Base-by-base conservation (phyloP, 2,888 invertebrate species). In the Chelonus formosanus region DNA sequence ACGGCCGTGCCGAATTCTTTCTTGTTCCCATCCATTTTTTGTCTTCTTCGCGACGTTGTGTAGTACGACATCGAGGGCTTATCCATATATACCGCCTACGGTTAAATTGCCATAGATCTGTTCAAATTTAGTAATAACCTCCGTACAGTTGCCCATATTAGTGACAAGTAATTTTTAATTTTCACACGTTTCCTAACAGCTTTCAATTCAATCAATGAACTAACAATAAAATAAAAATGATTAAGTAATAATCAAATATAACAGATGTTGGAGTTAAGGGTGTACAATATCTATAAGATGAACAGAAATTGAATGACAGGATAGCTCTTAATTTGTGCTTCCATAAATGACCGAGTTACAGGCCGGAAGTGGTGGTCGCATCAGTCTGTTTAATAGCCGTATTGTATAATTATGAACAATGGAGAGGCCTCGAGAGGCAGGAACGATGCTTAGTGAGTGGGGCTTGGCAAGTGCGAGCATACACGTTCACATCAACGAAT, bases 311-410 rank as follows among this genome's bases (percentile, higher is more conserved):
- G 20, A 10, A 65, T 65, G 56, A 54, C 55, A 66, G 63, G 65
- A 34, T 32, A 34, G 69, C 68, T 40, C 72, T 40, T 40, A 40
- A 73, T 69, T 69, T 71, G 72, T 34, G 77, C 74, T 79, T 80
- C 78, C 79, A 78, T 81, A 81, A 81, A 80, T 80, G 80, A 75
- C 70, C 71, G 71, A 67, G 73, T 76, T 72, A 74, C 69, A 73
- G 75, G 76, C 78, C 81, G 83, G 83, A 83, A 80, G 77, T 77
- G 75, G 77, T 74, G 80, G 80, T 83, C 83, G 81, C 82, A 83
- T 83, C 83, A 82, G 82, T 82, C 81, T 82, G 83, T 82, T 83
- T 82, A 83, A 83, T 82, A 83, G 83, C 81, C 81, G 83, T 82
- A 83, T 83, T 83, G 83, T 83, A 83, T 82, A 83, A 83, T 83